A percentile compares a stretch with the other conserved stretches of the same genome.
Evolutionary conservation across 2,113 vertebrate species (phyloP).

Genomic region (Saccopteryx bilineata): DNA sequence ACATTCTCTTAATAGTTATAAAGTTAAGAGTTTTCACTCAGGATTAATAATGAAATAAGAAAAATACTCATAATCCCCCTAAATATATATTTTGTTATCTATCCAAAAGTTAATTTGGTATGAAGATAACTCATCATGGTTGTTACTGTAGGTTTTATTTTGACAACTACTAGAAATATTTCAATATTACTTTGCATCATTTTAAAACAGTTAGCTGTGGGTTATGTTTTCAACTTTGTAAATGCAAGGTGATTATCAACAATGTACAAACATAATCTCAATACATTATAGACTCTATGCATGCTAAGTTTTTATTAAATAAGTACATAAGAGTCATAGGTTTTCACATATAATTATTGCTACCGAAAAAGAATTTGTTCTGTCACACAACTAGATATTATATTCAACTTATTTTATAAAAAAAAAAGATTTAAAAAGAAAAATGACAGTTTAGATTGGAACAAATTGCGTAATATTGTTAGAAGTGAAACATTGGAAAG

Average conservation of each 20-base stretch:
- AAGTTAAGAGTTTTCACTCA: background rate
- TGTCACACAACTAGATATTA: constrained; percentile 11
- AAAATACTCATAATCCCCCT: background rate
- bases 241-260: background rate
- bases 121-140: background rate
- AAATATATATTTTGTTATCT: background rate
- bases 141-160: background rate
- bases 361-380: constrained; percentile 6
- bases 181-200: background rate
- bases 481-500: background rate
- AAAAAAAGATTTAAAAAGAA: constrained; percentile 42
- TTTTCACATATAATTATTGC: constrained; percentile 43
- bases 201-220: background rate
- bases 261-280: background rate
- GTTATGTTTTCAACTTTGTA: background rate
- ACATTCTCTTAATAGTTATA: background rate
- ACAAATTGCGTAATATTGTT: constrained; percentile 56
- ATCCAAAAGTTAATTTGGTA: background rate
- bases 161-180: background rate
- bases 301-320: background rate
- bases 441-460: constrained; percentile 53
- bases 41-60: background rate
- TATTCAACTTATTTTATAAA: constrained; percentile 57
- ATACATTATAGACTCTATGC: background rate
- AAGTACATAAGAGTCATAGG: constrained; percentile 31